A percentile compares a stretch with the other conserved stretches of the same genome.
phyloP scores from a whole-genome alignment of 2,888 invertebrate species.

The Polydrusus tereticollis region DNA sequence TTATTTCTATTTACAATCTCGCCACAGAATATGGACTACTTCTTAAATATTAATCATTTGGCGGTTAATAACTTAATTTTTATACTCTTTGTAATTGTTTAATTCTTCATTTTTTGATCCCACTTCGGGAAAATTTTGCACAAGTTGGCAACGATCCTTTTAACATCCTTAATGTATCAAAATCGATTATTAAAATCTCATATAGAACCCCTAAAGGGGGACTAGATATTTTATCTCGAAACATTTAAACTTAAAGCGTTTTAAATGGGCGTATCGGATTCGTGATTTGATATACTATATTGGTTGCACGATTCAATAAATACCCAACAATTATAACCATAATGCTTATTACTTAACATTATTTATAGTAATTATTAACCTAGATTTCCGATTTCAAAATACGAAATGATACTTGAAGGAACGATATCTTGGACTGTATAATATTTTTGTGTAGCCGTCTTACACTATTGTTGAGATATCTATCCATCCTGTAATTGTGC shows the following conservation, averaged over 20 bases:
- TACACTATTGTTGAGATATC: conserved; percentile 1
- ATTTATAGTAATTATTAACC: conserved; percentile 47
- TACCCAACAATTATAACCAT: conserved; percentile 44
- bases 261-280: conserved; percentile 39
- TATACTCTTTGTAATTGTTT: too few species aligned
- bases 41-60: too few species aligned
- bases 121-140: not conserved
- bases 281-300: conserved; percentile 45
- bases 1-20: too few species aligned
- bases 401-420: conserved; percentile 25
- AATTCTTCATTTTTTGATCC: too few species aligned
- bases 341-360: conserved; percentile 41
- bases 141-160: not conserved
- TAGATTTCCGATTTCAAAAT: conserved; percentile 30
- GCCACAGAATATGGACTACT: too few species aligned
- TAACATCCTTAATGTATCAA: conserved; percentile 18
- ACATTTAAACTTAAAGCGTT: conserved; percentile 40
- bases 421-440: not conserved
- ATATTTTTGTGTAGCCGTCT: not conserved
- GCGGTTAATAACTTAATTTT: too few species aligned
- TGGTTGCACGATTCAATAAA: conserved; percentile 46
- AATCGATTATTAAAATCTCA: conserved; percentile 35
- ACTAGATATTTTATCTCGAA: conserved; percentile 32
- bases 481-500: not conserved
- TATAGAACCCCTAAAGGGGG: conserved; percentile 21